phyloP scores from a whole-genome alignment of 53 echinoderm and acorn worm species.

The Zoroaster sp. region DNA sequence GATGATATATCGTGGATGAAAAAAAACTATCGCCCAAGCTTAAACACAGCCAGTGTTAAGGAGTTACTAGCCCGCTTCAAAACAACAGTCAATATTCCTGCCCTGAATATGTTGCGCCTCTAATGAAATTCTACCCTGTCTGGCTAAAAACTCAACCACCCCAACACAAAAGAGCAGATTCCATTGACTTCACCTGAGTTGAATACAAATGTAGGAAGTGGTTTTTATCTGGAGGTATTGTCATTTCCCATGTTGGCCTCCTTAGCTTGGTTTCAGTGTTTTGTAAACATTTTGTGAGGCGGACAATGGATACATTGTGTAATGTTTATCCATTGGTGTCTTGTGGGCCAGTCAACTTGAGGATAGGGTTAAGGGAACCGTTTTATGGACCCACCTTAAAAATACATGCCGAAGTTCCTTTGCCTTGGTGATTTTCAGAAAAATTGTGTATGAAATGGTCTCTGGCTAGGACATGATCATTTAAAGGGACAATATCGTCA shows the following conservation, averaged over 20 bases:
- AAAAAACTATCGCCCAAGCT: too few species aligned
- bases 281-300: not conserved
- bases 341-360: not conserved
- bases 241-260: not conserved
- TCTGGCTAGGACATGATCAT: too few species aligned
- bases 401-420: too few species aligned
- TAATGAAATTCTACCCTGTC: not conserved
- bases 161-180: not conserved
- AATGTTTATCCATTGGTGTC: not conserved
- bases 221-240: not conserved
- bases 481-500: too few species aligned
- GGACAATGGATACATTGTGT: not conserved
- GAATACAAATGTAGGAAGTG: not conserved
- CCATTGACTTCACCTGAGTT: not conserved
- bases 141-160: not conserved
- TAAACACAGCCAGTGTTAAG: too few species aligned
- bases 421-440: too few species aligned
- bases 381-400: too few species aligned
- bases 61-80: too few species aligned
- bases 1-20: too few species aligned
- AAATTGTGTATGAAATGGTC: too few species aligned
- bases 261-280: not conserved
- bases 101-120: too few species aligned
- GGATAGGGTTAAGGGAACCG: not conserved
- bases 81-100: too few species aligned